These are phyloP conservation scores for Potorous gilbertii DNA, from an alignment of 2,797 vertebrate genomes.

Conservation along the genomic window DNA sequence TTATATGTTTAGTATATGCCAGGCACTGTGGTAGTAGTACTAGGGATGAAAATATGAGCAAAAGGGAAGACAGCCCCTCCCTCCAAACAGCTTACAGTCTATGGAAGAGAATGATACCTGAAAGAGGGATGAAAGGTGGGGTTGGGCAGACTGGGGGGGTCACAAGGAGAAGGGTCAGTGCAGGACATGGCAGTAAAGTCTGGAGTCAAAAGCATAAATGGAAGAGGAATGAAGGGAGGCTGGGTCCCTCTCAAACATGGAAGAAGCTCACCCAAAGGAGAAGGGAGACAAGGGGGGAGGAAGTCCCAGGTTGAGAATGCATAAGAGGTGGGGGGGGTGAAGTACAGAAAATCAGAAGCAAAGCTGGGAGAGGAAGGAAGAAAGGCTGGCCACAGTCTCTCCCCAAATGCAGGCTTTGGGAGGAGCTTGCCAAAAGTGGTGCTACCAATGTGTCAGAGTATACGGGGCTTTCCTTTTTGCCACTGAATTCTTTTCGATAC, in stretches of 20 bases:
- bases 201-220: neutral
- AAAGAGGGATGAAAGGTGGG: neutral
- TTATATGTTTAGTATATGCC: neutral
- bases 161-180: neutral
- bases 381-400: neutral
- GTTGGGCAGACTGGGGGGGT: neutral
- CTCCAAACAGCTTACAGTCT: neutral
- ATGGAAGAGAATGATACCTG: neutral
- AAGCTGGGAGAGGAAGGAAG: neutral
- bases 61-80: neutral
- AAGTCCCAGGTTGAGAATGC: neutral
- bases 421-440: neutral
- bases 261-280: neutral
- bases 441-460: neutral
- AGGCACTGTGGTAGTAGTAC: neutral
- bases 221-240: neutral
- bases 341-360: neutral
- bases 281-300: neutral
- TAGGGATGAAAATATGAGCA: too few relatives aligned
- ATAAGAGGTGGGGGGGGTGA: neutral
- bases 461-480: neutral
- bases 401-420: neutral
- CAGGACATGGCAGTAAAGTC: neutral
- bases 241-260: neutral
- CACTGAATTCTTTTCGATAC: neutral